phyloP scores from a whole-genome alignment of 2,888 invertebrate genomes.

The Neria commutata region DNA sequence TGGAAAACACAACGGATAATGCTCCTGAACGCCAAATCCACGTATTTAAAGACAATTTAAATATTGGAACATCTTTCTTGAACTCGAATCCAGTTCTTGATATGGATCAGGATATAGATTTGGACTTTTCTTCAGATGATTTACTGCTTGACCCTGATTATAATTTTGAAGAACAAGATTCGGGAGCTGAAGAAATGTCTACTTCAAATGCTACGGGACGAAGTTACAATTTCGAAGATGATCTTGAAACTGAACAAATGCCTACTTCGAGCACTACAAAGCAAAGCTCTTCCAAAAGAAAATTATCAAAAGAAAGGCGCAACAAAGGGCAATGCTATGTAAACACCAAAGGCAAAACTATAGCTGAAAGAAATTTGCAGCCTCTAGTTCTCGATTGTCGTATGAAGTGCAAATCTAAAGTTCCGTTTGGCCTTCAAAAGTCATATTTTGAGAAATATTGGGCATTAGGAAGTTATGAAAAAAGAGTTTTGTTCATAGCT shows the following conservation, averaged over 20 bases:
- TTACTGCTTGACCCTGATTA: too few species aligned
- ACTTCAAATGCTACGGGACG: too few species aligned
- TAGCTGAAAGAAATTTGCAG: slow-evolving; percentile 16
- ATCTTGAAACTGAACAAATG: neutral
- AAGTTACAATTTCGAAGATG: neutral
- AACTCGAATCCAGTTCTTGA: too few species aligned
- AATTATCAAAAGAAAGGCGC: slow-evolving; percentile 10
- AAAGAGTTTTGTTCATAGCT: slow-evolving; percentile 23
- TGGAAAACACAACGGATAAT: too few species aligned
- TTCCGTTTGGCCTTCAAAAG: slow-evolving; percentile 13
- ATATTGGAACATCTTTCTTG: too few species aligned
- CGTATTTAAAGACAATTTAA: too few species aligned
- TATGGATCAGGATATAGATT: too few species aligned
- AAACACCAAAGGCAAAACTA: slow-evolving; percentile 4
- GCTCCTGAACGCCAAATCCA: too few species aligned
- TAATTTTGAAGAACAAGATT: too few species aligned
- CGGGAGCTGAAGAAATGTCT: too few species aligned
- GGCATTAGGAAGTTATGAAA: slow-evolving; percentile 20
- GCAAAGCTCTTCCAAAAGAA: neutral
- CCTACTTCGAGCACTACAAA: neutral
- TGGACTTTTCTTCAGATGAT: too few species aligned
- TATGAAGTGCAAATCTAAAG: slow-evolving; percentile 22
- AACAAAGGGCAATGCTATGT: slow-evolving; percentile 8
- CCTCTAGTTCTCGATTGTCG: slow-evolving; percentile 19
- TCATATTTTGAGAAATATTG: slow-evolving; percentile 20